Conservation (phyloP, 37 sponge, comb jelly and placozoan species). For the Hexactinellida sp. region DNA sequence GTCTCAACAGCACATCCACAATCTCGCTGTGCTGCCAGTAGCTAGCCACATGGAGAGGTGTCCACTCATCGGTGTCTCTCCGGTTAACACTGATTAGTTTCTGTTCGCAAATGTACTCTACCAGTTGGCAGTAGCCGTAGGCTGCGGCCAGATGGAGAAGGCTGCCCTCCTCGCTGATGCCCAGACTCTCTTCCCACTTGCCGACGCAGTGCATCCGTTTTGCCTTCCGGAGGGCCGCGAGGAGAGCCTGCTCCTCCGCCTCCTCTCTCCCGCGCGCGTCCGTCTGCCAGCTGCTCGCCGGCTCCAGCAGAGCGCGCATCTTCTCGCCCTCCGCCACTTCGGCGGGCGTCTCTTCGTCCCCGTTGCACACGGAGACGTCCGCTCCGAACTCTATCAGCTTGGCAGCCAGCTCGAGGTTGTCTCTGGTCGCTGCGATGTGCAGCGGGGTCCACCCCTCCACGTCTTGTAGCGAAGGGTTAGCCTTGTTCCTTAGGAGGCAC, state of each 20-base stretch:
- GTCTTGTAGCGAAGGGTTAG: neutral
- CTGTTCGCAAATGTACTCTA: constrained; percentile 5
- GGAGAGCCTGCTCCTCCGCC: neutral
- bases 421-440: neutral
- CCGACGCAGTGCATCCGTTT: neutral
- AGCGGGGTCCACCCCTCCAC: neutral
- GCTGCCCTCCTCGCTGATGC: constrained; percentile 9
- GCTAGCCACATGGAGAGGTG: constrained; percentile 9
- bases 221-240: neutral
- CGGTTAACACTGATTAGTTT: neutral
- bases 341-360: neutral
- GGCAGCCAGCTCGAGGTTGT: neutral
- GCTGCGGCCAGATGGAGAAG: constrained; percentile 4
- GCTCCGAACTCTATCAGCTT: neutral
- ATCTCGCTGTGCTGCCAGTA: neutral
- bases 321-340: neutral
- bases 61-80: neutral
- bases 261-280: neutral
- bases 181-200: constrained; percentile 1
- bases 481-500: neutral
- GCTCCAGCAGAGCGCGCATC: neutral
- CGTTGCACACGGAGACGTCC: neutral
- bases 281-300: neutral
- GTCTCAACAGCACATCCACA: neutral
- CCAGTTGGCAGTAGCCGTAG: neutral